Evolutionary conservation across 2,888 invertebrate genomes (phyloP), one percentile per base, ranked within the genome.

Genomic region (Patella pellucida): DNA sequence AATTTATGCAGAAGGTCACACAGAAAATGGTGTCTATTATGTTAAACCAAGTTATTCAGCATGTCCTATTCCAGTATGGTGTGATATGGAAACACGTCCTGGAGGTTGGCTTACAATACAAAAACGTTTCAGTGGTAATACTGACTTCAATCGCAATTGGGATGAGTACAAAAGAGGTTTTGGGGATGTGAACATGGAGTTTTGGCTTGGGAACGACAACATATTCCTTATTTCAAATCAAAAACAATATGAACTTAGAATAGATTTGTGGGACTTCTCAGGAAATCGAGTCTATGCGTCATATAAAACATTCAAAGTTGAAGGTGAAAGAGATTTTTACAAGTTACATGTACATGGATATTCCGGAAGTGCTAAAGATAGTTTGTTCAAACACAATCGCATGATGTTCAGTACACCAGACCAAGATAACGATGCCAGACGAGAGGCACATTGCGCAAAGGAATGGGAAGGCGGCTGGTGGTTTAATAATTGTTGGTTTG

Each of bases 401-500:
- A 96, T 97, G 95, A 94, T 95, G 85, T 97, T 97, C 91, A 97
- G 96, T 73, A 95, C 97, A 0, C 94, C 95, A 73, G 97, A 97
- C 90, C 94, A 94, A 69, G 97, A 98, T 90, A 93, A 96, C 85
- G 97, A 98, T 88, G 95, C 95, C 83, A 96, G 96, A 76, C 78
- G 80, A 7, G 88, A 88, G 27, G 96, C 96, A 31, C 95, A 97
- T 91, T 97, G 97, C 92, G 97, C 97, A 71, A 94, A 94, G 79
- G 96, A 96, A 92, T 97, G 97, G 92, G 96, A 96, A 89, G 97
- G 96, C 23, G 97, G 97, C 56, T 97, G 97, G 97, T 97, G 97
- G 97, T 97, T 95, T 92, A 96, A 96, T 78, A 96, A 97, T 91
- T 97, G 97, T 92, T 97, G 97, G 91, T 96, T 96, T 88, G 96